phyloP scores from a whole-genome alignment of 2,888 invertebrate species.

The Drosophila birchii region DNA sequence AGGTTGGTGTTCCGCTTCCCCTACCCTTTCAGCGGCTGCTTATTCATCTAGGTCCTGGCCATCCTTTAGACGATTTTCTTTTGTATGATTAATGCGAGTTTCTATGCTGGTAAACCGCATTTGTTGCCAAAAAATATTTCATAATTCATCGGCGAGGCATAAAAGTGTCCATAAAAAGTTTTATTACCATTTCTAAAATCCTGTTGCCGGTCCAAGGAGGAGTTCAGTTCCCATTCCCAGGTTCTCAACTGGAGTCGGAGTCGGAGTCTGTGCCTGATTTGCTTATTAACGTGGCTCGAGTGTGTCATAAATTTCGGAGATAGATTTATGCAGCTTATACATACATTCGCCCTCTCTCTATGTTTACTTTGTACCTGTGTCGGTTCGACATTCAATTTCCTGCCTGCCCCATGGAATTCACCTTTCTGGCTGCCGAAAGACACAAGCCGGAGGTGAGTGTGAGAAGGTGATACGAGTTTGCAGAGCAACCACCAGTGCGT shows the following conservation, averaged over 20 bases:
- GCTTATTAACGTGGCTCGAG: slow-evolving; percentile 72
- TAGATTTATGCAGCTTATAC: slow-evolving; percentile 66
- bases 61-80: slow-evolving; percentile 63
- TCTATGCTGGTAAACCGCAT: slow-evolving; percentile 29
- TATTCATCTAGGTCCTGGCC: slow-evolving; percentile 55
- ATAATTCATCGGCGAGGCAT: slow-evolving; percentile 68
- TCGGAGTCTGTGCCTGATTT: slow-evolving; percentile 48
- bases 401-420: slow-evolving; percentile 39
- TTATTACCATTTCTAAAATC: slow-evolving; percentile 72
- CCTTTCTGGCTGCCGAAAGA: slow-evolving; percentile 20
- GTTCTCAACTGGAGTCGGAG: slow-evolving; percentile 3
- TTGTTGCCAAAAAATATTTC: slow-evolving; percentile 66
- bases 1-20: slow-evolving; percentile 32
- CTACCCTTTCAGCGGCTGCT: slow-evolving; percentile 37
- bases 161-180: slow-evolving; percentile 72
- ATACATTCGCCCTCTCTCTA: slow-evolving; percentile 14
- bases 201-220: slow-evolving; percentile 19
- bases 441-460: slow-evolving; percentile 32
- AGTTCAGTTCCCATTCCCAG: slow-evolving; percentile 10
- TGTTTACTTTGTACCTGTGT: slow-evolving; percentile 35
- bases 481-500: slow-evolving; percentile 51
- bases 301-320: slow-evolving; percentile 72
- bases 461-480: slow-evolving; percentile 13
- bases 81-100: slow-evolving; percentile 66
- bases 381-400: slow-evolving; percentile 70